Base-by-base conservation (phyloP, 2,113 vertebrate genomes). In the Neodon shergylaensis region DNA sequence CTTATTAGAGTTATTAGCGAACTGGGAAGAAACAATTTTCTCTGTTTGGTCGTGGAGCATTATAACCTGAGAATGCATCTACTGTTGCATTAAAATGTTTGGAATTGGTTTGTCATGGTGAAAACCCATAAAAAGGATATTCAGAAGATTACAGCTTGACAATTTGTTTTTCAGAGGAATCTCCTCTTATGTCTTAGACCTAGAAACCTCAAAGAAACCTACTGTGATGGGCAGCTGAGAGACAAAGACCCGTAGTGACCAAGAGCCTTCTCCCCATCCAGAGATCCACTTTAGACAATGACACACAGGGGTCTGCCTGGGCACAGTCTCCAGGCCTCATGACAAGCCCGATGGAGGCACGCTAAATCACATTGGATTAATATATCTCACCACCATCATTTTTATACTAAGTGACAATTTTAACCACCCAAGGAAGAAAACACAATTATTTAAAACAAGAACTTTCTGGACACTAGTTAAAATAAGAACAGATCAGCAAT, bases 341-440 rank as follows among this genome's bases (percentile, higher is more conserved):
- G 66, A 54, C 39, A 74, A 54, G 33, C 86, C 47, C 7, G 26
- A 54, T 28, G 24, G 9, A 28, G 83, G 49, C 82, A 96, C 86
- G 42, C 39, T 94, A 84, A 91, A 68, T 17, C 66, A 6, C 47
- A 19, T 58, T 84, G 76, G 26, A 78, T 90, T 87, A 93, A 65
- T 65, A 86, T 70, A 81, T 6, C 31, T 24, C 68, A n/a, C 78
- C 17, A 94, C 54, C 26, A 65, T 79, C 65, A 54, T 36, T 87
- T 92, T 49, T 47, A 93, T 63, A 58, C 77, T 65, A 76, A 11
- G 94, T 16, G 52, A 74, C 9, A 11, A 54, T 92, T 94, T 92
- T 84, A 96, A 88, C 85, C n/a, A 73, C 65, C 14, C 10, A 88
- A 63, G 52, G 36, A 68, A 63, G 94, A 91, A 58, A 63, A 72